Evolutionary conservation across 2,113 vertebrate genomes (phyloP), one percentile per base, ranked within the genome.

Genomic region (Scortum barcoo): DNA sequence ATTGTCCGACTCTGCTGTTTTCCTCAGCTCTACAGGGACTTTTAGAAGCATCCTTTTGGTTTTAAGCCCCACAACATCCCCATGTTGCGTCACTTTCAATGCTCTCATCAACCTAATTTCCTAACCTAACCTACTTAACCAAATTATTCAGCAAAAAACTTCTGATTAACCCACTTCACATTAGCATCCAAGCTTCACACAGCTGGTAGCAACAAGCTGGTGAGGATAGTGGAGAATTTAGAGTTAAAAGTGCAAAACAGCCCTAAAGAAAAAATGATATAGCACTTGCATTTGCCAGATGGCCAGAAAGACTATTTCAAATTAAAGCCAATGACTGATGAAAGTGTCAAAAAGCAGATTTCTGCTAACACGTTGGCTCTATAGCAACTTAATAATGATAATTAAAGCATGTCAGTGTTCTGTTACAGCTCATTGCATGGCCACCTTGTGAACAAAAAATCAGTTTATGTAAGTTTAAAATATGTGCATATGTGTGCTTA

Each of bases 11-110:
- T 24, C 51, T 36, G 26, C 22, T 33, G 57, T 36, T 63, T 17
- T 20, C 13, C 16, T 57, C 20, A 48, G 36, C 36, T 69, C 16
- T 28, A 10, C 8, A 3, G 46, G 16, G 19, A 17, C 67, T 26
- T 54, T 70, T 56, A 63, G n/a, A n/a, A n/a, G 28, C 24, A 6
- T 65, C 6, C 65, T 71, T 77, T 38, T 38, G n/a, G 28, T 26
- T 56, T 70, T 16, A 30, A 3, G 7, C 54, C 26, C 8, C 2
- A 4, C 51, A 50, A 67, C 14, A 19, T 17, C 2, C 5, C 4
- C 14, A 5, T 48, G 16, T 48, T 19, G 40, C 5, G 17, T 19
- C 46, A 48, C 46, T 48, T 48, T 19, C 46, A 48, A 48, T 48
- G 17, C 17, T 48, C 46, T 20, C 57, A 44, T 68, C 48, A 69